Percentiles rank a stretch among this genome's conserved stretches.
Evolutionary conservation across 2,888 invertebrate genomes (phyloP).

Genomic region (Dione vanillae): DNA sequence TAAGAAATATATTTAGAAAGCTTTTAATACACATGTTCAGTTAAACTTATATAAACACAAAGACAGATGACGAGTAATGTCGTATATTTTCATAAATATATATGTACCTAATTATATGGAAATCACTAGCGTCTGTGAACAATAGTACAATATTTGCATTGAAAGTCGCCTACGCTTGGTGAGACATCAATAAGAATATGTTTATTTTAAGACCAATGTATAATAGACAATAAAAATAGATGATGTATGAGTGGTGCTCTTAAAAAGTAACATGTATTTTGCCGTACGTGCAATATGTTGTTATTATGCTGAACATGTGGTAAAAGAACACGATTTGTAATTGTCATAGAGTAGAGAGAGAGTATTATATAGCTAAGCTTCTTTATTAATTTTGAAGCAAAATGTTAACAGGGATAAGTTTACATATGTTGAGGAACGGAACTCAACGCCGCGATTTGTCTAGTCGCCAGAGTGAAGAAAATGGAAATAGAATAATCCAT

Average conservation of each 20-base stretch:
- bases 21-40: not conserved
- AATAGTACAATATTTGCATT: conserved; percentile 40
- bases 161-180: conserved; percentile 35
- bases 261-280: not conserved
- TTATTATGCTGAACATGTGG: not conserved
- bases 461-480: too few relatives aligned
- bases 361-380: too few relatives aligned
- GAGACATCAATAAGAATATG: conserved; percentile 4
- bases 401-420: too few relatives aligned
- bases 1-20: not conserved
- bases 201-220: not conserved
- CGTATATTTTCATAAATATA: conserved; percentile 18
- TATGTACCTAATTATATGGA: conserved; percentile 34
- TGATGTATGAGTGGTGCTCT: not conserved
- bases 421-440: too few relatives aligned
- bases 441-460: too few relatives aligned
- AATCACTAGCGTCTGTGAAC: conserved; percentile 33
- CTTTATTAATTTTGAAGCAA: too few relatives aligned
- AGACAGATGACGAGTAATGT: conserved; percentile 23
- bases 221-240: conserved; percentile 1
- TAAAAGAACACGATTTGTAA: too few relatives aligned
- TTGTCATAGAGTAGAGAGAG: too few relatives aligned
- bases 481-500: too few relatives aligned
- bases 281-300: not conserved
- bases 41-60: not conserved